Base-by-base conservation (phyloP, 2,113 vertebrate genomes). In the Bubo bubo region DNA sequence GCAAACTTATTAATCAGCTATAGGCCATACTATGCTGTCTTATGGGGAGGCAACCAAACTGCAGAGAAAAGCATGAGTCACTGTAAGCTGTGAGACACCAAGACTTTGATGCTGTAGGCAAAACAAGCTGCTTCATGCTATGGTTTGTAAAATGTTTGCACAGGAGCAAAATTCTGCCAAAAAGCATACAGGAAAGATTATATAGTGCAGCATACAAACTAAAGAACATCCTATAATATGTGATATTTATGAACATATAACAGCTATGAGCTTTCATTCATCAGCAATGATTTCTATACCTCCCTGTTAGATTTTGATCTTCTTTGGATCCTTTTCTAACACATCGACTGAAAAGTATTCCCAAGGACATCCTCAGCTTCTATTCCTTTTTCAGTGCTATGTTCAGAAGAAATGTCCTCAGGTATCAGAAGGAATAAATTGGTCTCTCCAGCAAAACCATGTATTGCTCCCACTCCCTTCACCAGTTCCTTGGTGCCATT, bases 121-220 rank as follows among this genome's bases (percentile, higher is more conserved):
- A 94, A 97, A 86, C 95, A 95, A 92, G 93, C 58, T 91, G 49
- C 70, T 92, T 94, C 95, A 94, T 72, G 95, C 66, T 35, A 45
- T 41, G 23, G 58, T 92, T 79, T 60, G 52, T 77, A 62, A 79
- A 84, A 72, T 12, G 53, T 85, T 94, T 79, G 52, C 76, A 95
- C 3, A 1, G 62, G 53, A 95, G 71, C 11, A 82, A 89, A 85
- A 66, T 79, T 49, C 70, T 88, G 75, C 83, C 80, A 80, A 68
- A 83, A 90, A 95, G 30, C 64, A 45, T 24, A 62, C 21, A 63
- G 55, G 82, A 64, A 72, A 73, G 62, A 76, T 89, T 91, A 93
- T 5, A 30, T 0, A 88, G 84, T 10, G 28, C 53, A 53, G 34
- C 62, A 81, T 2, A 39, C 22, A 49, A 68, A 27, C 35, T 73